Percentiles rank a stretch among this genome's conserved stretches.
phyloP scores from a whole-genome alignment of 2,797 vertebrate genomes.

The Cossypha heuglini region DNA sequence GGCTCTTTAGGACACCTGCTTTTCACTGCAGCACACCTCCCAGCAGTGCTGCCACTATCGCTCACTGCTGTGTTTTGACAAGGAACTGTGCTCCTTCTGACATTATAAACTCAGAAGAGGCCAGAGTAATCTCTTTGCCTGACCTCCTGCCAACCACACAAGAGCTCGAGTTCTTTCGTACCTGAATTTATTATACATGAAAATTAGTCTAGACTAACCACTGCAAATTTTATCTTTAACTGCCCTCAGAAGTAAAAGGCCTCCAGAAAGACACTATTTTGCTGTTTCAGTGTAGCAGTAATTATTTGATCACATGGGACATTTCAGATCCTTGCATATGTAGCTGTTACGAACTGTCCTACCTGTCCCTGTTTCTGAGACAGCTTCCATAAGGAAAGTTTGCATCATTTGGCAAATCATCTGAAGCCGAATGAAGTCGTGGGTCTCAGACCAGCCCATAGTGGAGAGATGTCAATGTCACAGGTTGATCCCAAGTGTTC shows the following conservation, averaged over 20 bases:
- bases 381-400: not conserved
- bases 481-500: fast-evolving
- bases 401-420: not conserved
- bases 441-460: not conserved
- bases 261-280: not conserved
- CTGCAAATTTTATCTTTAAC: not conserved
- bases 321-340: not conserved
- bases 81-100: not conserved
- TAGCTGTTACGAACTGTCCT: not conserved
- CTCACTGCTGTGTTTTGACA: not conserved
- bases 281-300: not conserved
- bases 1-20: not conserved
- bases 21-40: not conserved
- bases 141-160: not conserved
- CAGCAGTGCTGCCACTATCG: not conserved
- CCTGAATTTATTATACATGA: not conserved
- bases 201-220: not conserved
- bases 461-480: not conserved
- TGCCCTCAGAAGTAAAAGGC: not conserved
- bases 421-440: not conserved
- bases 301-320: not conserved
- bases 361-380: not conserved
- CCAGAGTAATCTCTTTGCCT: not conserved
- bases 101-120: not conserved
- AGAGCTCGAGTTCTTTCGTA: not conserved